Conservation (phyloP, 2,888 invertebrate genomes). For the Lamellibrachia satsuma region DNA sequence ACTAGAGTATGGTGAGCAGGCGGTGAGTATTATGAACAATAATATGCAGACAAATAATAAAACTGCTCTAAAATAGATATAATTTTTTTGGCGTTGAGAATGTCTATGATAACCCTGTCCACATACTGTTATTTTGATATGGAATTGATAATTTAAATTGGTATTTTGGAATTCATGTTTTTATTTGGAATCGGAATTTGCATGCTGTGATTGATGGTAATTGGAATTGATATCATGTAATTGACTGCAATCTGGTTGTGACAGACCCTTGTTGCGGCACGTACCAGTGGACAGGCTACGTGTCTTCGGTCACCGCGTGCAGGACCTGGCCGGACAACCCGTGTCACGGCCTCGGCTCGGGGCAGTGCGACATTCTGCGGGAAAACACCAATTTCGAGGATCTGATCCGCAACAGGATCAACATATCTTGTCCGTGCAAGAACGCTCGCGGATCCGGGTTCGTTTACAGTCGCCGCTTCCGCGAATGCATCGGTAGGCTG, state of each 20-base stretch:
- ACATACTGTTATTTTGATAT: too few relatives aligned
- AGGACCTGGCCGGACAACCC: background rate
- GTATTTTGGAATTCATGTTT: too few relatives aligned
- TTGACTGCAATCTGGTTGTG: background rate
- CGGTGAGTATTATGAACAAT: too few relatives aligned
- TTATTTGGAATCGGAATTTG: too few relatives aligned
- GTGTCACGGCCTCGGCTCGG: background rate
- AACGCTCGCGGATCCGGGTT: slow-evolving; percentile 43
- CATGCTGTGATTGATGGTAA: too few relatives aligned
- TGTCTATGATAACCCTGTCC: too few relatives aligned
- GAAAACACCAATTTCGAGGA: slow-evolving; percentile 49
- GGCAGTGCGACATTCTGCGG: slow-evolving; percentile 22
- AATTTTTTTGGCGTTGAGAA: too few relatives aligned
- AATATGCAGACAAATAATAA: too few relatives aligned
- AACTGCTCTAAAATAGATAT: too few relatives aligned
- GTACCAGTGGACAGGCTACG: background rate
- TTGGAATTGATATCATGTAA: too few relatives aligned
- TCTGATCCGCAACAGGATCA: slow-evolving; percentile 51
- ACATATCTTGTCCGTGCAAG: slow-evolving; percentile 51
- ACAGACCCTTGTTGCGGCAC: slow-evolving; percentile 35
- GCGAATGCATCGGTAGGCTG: background rate
- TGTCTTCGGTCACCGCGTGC: background rate
- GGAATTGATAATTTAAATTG: too few relatives aligned
- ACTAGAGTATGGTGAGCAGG: too few relatives aligned
- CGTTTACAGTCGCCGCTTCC: slow-evolving; percentile 46